These are phyloP conservation scores for Pogonocichla stellata DNA, from an alignment of 2,113 vertebrate species.

Conservation along the genomic window DNA sequence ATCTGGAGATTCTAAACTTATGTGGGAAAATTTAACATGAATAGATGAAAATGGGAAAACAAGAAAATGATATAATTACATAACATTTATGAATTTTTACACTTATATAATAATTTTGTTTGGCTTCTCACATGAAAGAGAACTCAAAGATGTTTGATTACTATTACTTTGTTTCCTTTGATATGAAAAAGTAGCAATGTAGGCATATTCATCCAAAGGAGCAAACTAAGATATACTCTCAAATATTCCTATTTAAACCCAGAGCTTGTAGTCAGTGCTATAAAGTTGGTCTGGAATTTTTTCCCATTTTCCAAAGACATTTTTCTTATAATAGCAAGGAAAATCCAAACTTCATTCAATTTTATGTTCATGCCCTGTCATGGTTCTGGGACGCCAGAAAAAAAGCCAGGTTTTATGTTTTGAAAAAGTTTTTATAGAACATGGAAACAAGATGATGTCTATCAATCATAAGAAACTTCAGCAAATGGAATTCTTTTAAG, in stretches of 20 bases:
- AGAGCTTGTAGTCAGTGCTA: not conserved
- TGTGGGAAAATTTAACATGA: not conserved
- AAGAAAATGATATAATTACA: not conserved
- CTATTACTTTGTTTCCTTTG: not conserved
- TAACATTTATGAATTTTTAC: not conserved
- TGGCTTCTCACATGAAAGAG: not conserved
- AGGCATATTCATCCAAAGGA: not conserved
- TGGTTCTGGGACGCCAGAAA: not conserved
- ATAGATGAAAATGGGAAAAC: not conserved
- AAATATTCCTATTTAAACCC: not conserved
- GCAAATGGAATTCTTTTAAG: not conserved
- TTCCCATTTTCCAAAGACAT: not conserved
- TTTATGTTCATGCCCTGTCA: not conserved
- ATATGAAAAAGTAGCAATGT: not conserved
- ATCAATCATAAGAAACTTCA: not conserved
- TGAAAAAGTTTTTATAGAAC: not conserved
- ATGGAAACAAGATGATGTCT: not conserved
- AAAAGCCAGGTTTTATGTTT: not conserved
- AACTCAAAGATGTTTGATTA: not conserved
- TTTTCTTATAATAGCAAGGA: not conserved
- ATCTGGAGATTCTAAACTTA: not conserved
- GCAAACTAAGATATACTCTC: not conserved
- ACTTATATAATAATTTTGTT: not conserved
- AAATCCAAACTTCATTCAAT: not conserved
- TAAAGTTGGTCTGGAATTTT: not conserved